Conservation (phyloP, 2,888 invertebrate species). For the Nephrotoma guestfalica region DNA sequence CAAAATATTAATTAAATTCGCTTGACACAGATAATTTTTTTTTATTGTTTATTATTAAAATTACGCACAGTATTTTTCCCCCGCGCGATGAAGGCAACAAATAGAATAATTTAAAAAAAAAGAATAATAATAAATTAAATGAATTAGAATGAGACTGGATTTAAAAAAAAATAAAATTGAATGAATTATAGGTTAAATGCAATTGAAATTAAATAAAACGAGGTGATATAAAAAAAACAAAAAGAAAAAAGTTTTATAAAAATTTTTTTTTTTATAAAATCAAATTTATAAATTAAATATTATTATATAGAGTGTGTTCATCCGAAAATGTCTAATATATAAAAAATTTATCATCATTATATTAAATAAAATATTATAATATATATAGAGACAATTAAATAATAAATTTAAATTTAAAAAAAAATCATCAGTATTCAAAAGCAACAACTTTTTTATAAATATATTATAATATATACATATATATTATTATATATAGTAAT, state of each 20-base stretch:
- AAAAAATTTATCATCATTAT: neutral
- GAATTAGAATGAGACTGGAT: conserved; percentile 2
- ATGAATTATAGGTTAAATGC: conserved; percentile 1
- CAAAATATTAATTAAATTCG: neutral
- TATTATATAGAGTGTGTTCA: neutral
- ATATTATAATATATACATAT: neutral
- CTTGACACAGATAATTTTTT: neutral
- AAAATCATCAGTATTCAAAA: conserved; percentile 3
- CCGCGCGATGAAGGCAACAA: neutral
- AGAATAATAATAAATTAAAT: neutral
- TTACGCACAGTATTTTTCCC: neutral
- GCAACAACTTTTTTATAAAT: conserved; percentile 1
- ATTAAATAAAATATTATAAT: neutral
- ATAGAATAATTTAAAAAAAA: neutral
- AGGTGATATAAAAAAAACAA: neutral
- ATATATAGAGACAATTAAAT: neutral
- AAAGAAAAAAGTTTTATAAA: neutral
- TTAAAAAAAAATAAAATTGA: neutral
- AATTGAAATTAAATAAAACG: neutral
- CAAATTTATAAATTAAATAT: neutral
- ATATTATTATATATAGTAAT: neutral
- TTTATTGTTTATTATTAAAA: neutral
- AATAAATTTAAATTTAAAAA: neutral
- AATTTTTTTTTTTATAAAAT: neutral
- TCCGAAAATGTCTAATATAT: conserved; percentile 3